phyloP scores from a whole-genome alignment of 2,888 invertebrate species.

The Dimorphilus gyrociliatus region DNA sequence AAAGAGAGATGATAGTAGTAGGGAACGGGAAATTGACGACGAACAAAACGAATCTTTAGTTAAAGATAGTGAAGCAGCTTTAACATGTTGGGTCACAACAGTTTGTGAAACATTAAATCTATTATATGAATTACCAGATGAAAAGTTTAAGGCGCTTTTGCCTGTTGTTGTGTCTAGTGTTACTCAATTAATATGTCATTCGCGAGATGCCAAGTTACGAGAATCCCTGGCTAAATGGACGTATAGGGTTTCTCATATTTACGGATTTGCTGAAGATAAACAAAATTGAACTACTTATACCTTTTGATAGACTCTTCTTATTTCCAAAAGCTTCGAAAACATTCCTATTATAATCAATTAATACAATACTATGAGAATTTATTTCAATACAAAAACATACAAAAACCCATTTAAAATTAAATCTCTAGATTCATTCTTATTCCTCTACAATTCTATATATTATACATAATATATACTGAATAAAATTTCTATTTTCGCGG shows the following conservation, averaged over 20 bases:
- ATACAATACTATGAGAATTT: no score
- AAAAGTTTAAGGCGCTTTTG: slow-evolving; percentile 43
- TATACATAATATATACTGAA: no score
- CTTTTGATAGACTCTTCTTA: no score
- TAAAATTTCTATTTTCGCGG: no score
- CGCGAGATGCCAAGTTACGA: slow-evolving; percentile 43
- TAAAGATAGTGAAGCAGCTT: slow-evolving; percentile 71
- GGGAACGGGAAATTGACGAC: slow-evolving; percentile 46
- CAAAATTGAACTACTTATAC: no score
- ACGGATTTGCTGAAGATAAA: slow-evolving; percentile 12
- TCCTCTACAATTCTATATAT: no score
- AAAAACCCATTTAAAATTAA: no score
- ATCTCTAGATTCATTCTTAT: no score
- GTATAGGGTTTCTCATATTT: slow-evolving; percentile 38
- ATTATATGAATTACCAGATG: slow-evolving; percentile 42
- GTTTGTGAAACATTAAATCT: slow-evolving; percentile 69
- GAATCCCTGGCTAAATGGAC: slow-evolving; percentile 44
- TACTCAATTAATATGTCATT: slow-evolving; percentile 44
- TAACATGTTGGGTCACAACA: slow-evolving; percentile 57
- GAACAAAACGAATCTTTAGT: slow-evolving; percentile 63
- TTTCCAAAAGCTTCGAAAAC: no score
- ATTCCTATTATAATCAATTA: no score
- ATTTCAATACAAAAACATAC: no score
- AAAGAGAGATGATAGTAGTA: slow-evolving; percentile 12
- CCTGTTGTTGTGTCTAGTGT: slow-evolving; percentile 46